A percentile compares a stretch with the other conserved stretches of the same genome.
Conservation (phyloP, 2,113 vertebrate genomes). For the Cepphus grylle region DNA sequence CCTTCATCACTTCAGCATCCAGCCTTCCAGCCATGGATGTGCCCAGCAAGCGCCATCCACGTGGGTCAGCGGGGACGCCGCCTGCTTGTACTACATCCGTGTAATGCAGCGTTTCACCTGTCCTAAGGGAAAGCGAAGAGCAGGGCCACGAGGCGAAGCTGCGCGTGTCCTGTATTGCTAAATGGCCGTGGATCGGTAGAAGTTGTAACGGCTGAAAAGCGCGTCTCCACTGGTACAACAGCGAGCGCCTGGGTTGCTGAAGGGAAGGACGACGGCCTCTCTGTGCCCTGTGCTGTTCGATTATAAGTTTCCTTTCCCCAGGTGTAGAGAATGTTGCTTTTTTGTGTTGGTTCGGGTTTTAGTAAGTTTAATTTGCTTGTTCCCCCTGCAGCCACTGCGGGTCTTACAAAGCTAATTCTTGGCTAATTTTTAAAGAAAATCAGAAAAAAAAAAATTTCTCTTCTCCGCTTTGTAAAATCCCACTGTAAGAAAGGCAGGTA, state of each 20-base stretch:
- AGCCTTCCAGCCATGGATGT: background rate
- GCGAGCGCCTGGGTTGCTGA: background rate
- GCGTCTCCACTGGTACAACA: background rate
- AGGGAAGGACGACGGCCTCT: background rate
- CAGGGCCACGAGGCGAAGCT: background rate
- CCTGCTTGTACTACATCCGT: background rate
- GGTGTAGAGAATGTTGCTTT: background rate
- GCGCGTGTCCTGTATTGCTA: background rate
- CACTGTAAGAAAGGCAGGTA: background rate
- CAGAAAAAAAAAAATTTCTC: background rate
- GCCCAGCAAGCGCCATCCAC: background rate
- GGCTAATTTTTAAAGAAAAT: constrained; percentile 1
- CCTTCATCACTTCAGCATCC: background rate
- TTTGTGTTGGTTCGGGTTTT: constrained; percentile 5
- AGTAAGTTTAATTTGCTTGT: background rate
- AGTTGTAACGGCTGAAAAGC: background rate
- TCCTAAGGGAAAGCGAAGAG: background rate
- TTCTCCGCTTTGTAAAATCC: background rate
- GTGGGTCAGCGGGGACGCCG: fast-evolving
- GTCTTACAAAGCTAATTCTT: background rate
- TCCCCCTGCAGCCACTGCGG: background rate
- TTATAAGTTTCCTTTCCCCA: background rate
- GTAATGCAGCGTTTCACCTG: background rate
- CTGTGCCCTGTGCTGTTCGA: background rate
- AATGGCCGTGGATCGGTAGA: background rate